Base-by-base conservation (phyloP, 2,888 invertebrate species). In the Tubulanus polymorphus region DNA sequence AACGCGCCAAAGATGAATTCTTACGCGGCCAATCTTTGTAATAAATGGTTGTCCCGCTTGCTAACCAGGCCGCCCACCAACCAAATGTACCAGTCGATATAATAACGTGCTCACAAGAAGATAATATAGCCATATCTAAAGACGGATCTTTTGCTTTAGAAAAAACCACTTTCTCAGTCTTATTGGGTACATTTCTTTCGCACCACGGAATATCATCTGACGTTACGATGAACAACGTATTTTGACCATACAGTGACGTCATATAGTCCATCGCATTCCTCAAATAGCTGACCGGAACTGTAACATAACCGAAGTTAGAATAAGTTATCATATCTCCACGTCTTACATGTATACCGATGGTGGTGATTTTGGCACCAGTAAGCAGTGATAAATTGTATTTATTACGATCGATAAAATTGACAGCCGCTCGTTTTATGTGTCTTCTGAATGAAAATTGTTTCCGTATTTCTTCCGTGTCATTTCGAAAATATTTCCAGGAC, bases 81-180 rank as follows among this genome's bases (percentile, higher is more conserved):
- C 74, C 73, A 56, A 66, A 74, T 5, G 72, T 67, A 5, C 74
- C 74, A 46, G 68, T 57, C n/a, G 72, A 70, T 1, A 75, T 62
- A 29, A 84, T 81, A 30, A 81, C 79, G 67, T 84, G 83, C 26
- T 67, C 63, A 54, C 68, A 64, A 5, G 53, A 47, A 6, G 67
- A 55, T 48, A 70, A 55, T 5, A 67, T 47, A 2, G 64, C 66
- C 51, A 69, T 45, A 47, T 69, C 69, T 3, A 55, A 56, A 10
- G 57, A 51, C 20, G 46, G 49, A 64, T 53, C 20, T 63, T 62
- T 15, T 2, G 27, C 37, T 23, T 46, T n/a, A n/a, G 59, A 29
- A 37, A 59, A 45, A 8, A 53, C 30, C 18, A 55, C 48, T 15
- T n/a, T n/a, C n/a, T n/a, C n/a, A n/a, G n/a, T n/a, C n/a, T n/a